Conservation (phyloP, 2,888 invertebrate species). For the Ptychoptera contaminata region DNA sequence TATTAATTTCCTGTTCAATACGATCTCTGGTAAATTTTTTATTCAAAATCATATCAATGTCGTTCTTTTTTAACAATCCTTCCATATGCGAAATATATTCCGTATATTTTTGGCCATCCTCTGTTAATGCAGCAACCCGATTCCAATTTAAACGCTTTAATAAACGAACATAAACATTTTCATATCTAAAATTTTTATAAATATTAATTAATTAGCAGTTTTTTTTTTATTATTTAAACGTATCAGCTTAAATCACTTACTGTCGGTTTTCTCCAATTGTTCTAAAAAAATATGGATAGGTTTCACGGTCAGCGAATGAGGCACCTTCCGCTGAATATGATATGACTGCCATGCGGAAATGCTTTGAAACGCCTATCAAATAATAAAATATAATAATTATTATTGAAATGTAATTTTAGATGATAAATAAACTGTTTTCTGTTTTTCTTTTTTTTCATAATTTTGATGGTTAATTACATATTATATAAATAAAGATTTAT, state of each 20-base stretch:
- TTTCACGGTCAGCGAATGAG: conserved; percentile 47
- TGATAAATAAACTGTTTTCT: no score
- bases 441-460: no score
- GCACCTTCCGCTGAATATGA: conserved; percentile 68
- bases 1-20: conserved; percentile 30
- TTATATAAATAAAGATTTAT: no score
- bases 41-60: conserved; percentile 48
- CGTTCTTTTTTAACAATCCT: conserved; percentile 41
- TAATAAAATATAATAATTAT: background rate
- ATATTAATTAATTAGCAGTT: background rate
- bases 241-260: conserved; percentile 22
- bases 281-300: conserved; percentile 64
- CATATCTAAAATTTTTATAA: conserved; percentile 12
- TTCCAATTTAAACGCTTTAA: conserved; percentile 47
- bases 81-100: conserved; percentile 60
- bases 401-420: no score
- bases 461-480: no score
- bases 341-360: conserved; percentile 53
- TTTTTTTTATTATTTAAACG: background rate
- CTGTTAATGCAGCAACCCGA: conserved; percentile 58
- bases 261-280: conserved; percentile 65
- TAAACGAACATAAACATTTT: conserved; percentile 43
- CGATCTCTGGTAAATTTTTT: conserved; percentile 47
- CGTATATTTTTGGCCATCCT: conserved; percentile 63
- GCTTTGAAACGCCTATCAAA: conserved; percentile 53